phyloP scores from a whole-genome alignment of 2,888 invertebrate genomes.

The Pomacea canaliculata region DNA sequence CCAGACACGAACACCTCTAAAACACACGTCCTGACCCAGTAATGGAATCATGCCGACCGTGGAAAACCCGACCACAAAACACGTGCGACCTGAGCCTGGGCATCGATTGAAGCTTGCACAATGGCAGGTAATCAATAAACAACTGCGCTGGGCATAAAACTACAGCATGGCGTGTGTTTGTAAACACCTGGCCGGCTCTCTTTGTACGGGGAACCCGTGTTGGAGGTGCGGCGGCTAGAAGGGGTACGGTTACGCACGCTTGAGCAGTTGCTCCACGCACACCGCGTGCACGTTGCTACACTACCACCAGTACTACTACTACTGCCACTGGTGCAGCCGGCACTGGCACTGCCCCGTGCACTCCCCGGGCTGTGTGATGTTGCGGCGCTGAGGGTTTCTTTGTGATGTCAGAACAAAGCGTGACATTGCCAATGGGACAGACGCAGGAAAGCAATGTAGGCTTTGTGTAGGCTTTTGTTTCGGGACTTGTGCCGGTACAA shows the following conservation, averaged over 20 bases:
- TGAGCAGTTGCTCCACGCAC: background rate
- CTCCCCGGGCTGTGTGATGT: too few relatives aligned
- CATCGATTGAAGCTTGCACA: conserved; percentile 20
- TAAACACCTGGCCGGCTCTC: conserved; percentile 11
- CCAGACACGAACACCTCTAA: background rate
- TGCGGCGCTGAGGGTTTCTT: background rate
- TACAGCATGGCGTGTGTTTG: conserved; percentile 7
- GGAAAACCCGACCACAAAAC: conserved; percentile 9
- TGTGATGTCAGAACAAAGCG: background rate
- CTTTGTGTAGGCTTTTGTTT: too few relatives aligned
- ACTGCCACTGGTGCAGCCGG: background rate
- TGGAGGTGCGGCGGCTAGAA: background rate
- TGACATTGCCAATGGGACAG: too few relatives aligned
- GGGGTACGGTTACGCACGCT: background rate
- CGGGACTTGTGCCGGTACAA: too few relatives aligned
- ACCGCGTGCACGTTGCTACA: background rate
- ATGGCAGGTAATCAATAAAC: conserved; percentile 20
- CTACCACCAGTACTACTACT: conserved; percentile 17
- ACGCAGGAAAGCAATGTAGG: too few relatives aligned
- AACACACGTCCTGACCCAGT: background rate
- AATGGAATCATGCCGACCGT: background rate
- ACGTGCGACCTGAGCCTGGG: conserved; percentile 11
- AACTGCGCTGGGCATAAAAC: background rate
- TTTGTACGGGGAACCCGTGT: background rate
- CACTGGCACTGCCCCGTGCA: too few relatives aligned